Percentiles rank a stretch among this genome's conserved stretches.
These are phyloP conservation scores for Thermophis baileyi DNA, from an alignment of 2,113 vertebrate genomes.

Conservation along the genomic window DNA sequence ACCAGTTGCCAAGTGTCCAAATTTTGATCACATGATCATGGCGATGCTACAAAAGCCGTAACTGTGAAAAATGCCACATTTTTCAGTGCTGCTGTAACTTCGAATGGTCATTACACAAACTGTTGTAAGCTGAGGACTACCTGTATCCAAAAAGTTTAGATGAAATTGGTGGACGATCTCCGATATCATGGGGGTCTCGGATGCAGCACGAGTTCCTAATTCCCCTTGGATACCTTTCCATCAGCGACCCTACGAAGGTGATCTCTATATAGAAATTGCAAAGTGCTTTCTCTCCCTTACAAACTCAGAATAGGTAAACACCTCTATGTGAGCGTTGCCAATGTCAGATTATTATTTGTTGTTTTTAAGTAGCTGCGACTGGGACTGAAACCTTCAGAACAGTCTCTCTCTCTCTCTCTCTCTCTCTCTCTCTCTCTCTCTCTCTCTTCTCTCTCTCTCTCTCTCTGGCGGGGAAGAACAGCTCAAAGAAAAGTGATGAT, in stretches of 20 bases:
- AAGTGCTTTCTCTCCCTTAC: conserved; percentile 29
- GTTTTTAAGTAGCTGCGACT: conserved; percentile 32
- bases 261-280: conserved; percentile 16
- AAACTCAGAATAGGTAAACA: conserved; percentile 40
- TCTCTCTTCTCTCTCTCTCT: too few species aligned
- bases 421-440: too few species aligned
- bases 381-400: conserved; percentile 34
- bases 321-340: conserved; percentile 27
- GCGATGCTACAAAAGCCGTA: too few species aligned
- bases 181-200: too few species aligned
- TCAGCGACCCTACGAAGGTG: not conserved
- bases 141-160: not conserved
- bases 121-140: too few species aligned
- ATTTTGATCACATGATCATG: too few species aligned
- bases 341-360: conserved; percentile 36
- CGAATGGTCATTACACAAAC: too few species aligned
- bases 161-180: not conserved
- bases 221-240: not conserved
- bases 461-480: not conserved
- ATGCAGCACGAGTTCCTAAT: not conserved
- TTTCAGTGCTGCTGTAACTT: too few species aligned
- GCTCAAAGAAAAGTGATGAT: conserved; percentile 25
- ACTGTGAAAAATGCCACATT: too few species aligned
- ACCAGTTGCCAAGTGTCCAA: too few species aligned
- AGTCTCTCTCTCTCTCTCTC: not conserved